phyloP scores from a whole-genome alignment of 2,797 vertebrate genomes.

The Aselliscus stoliczkanus region DNA sequence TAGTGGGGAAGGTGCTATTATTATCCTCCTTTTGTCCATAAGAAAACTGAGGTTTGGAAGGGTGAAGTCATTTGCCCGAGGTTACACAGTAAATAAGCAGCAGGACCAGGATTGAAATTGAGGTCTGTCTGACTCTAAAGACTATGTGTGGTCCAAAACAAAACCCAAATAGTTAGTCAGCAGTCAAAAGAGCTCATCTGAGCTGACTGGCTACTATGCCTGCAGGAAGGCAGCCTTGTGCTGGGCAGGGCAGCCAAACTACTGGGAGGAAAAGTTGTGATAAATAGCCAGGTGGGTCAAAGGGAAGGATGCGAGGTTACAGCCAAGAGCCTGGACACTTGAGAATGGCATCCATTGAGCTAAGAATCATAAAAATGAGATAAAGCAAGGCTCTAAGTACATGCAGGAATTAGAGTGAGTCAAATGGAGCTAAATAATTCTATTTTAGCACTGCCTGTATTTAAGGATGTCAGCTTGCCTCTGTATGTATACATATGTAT shows the following conservation, averaged over 20 bases:
- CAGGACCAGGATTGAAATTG: neutral
- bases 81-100: neutral
- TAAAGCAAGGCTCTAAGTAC: neutral
- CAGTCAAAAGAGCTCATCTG: neutral
- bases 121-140: neutral
- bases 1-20: neutral
- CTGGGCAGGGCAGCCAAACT: neutral
- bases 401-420: neutral
- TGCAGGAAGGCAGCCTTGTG: neutral
- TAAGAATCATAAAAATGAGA: neutral
- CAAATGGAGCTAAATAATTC: conserved; percentile 31
- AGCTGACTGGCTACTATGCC: neutral
- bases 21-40: neutral
- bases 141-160: neutral
- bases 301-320: neutral
- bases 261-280: neutral
- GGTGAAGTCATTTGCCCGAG: neutral
- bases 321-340: neutral
- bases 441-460: conserved; percentile 47
- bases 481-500: conserved; percentile 71
- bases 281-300: conserved; percentile 30
- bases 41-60: neutral
- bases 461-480: conserved; percentile 70
- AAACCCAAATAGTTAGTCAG: conserved; percentile 10
- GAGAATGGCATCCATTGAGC: neutral